These are phyloP conservation scores for Callopanchax toddi DNA, from an alignment of 2,113 vertebrate species.

Conservation along the genomic window DNA sequence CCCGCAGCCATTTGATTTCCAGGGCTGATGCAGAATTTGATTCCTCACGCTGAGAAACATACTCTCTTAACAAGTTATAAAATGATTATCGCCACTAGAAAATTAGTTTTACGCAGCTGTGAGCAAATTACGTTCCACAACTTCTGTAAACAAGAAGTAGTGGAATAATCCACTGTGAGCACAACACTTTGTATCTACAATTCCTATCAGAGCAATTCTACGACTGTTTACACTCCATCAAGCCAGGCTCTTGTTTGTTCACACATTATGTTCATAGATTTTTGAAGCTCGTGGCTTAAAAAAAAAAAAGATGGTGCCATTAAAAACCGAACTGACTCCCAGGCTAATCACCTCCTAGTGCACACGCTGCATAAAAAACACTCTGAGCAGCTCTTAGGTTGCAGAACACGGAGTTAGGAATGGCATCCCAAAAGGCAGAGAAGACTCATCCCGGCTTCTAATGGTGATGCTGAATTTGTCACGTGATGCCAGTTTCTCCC, in stretches of 20 bases:
- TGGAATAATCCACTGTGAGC: neutral
- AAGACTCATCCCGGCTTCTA: neutral
- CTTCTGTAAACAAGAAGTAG: conserved; percentile 2
- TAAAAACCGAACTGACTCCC: conserved; percentile 19
- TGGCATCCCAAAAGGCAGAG: conserved; percentile 2
- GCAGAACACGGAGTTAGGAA: conserved; percentile 8
- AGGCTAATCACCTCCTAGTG: conserved; percentile 16
- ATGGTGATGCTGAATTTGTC: conserved; percentile 2
- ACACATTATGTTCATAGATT: conserved; percentile 2
- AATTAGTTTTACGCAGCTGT: neutral
- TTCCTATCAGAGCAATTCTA: conserved; percentile 2
- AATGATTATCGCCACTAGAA: conserved; percentile 9
- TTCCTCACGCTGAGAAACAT: neutral
- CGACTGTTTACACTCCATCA: conserved; percentile 4
- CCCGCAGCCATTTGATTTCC: conserved; percentile 1
- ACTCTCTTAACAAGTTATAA: neutral
- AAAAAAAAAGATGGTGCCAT: conserved; percentile 5
- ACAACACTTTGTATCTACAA: neutral
- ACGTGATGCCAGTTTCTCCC: neutral
- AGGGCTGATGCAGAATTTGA: conserved; percentile 10
- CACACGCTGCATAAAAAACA: conserved; percentile 20
- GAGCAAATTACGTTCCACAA: neutral
- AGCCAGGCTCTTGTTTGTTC: conserved; percentile 22
- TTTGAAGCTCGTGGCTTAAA: conserved; percentile 1
- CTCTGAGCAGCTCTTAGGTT: conserved; percentile 2